phyloP scores from a whole-genome alignment of 2,888 invertebrate species.

The Ormyrus nitidulus region DNA sequence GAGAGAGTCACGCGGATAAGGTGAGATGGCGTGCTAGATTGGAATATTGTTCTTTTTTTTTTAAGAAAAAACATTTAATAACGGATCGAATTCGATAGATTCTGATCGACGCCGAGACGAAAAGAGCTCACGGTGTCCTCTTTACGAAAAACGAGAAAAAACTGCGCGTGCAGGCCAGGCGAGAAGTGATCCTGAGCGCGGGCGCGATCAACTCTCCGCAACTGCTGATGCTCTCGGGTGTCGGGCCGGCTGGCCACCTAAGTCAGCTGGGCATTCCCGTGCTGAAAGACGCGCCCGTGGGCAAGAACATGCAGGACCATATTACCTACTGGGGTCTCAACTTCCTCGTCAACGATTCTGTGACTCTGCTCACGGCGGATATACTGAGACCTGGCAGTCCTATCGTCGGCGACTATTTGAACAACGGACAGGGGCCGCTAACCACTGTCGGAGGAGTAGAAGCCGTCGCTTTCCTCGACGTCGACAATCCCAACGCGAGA shows the following conservation, averaged over 20 bases:
- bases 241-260: constrained; percentile 81
- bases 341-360: constrained; percentile 77
- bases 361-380: constrained; percentile 10
- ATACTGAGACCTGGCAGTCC: constrained; percentile 46
- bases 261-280: constrained; percentile 77
- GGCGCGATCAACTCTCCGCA: constrained; percentile 88
- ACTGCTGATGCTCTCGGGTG: constrained; percentile 86
- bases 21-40: constrained; percentile 64
- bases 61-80: too few species aligned
- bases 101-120: constrained; percentile 80
- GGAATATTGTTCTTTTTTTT: too few species aligned
- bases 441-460: constrained; percentile 83
- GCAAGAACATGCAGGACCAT: constrained; percentile 83
- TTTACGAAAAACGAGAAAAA: constrained; percentile 77
- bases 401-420: constrained; percentile 76
- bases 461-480: constrained; percentile 80
- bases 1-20: constrained; percentile 80
- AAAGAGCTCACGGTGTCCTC: constrained; percentile 82
- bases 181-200: constrained; percentile 85
- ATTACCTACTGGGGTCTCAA: constrained; percentile 80
- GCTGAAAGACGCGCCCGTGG: constrained; percentile 79
- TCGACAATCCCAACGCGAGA: constrained; percentile 77
- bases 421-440: constrained; percentile 77
- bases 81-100: constrained; percentile 67
- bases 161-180: constrained; percentile 79